Evolutionary conservation across 2,797 vertebrate species (phyloP), one percentile per base, ranked within the genome.

Genomic region (Dermochelys coriacea): DNA sequence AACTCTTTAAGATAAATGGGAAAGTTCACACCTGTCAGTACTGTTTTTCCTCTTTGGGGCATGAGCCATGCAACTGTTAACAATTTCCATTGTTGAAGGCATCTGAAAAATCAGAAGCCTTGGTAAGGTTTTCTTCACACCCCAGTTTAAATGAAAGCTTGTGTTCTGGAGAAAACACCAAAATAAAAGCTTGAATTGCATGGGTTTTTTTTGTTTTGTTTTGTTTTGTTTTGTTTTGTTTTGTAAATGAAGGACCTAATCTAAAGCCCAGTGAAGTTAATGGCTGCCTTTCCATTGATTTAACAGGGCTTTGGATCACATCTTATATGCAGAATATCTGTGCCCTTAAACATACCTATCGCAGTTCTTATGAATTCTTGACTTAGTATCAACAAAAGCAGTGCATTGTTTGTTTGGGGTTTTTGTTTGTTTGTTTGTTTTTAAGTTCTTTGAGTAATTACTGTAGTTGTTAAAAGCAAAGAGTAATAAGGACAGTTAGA

Each of bases 391-490:
- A 68, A 12, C 41, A 91, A 57, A 1, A 1, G 6, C 71, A 88
- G 6, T 23, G 1, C 0, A 0, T 61, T 61, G 6, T 55, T 11
- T 7, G 31, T 92, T 90, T 41, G 41, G 41, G 41, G 41, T 41
- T 41, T 41, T 41, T 41, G 41, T 41, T 41, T 41, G 41, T 41
- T 41, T 41, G 41, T 41, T 41, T 41, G 41, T 41, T 82, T 5
- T 47, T 29, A 29, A 3, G 2, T 86, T 90, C 23, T 59, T 54
- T 64, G 50, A 82, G 21, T n/a, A 80, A 71, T 89, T 85, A 52
- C 3, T 6, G 41, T 77, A 50, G 31, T 68, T 18, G n/a, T 68
- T 18, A 75, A 37, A 84, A 82, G 2, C 23, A 27, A 25, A 16
- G n/a, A 68, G 57, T 71, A 23, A 3, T 61, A 71, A 25, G 14